Evolutionary conservation across 2,888 invertebrate genomes (phyloP), one percentile per base, ranked within the genome.

Genomic region (Nymphalis polychloros): DNA sequence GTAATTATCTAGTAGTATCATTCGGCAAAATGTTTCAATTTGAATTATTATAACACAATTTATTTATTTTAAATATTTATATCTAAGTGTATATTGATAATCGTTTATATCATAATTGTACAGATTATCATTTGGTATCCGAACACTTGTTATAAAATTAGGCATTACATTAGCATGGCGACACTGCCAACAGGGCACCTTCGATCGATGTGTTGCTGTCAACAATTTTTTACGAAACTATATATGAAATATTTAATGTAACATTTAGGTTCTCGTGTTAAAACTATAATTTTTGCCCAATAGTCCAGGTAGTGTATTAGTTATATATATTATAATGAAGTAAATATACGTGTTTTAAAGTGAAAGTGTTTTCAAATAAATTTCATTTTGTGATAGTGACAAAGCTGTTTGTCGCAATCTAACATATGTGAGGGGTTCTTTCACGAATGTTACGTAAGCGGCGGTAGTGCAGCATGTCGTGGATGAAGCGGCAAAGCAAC

Each of bases 131-230:
- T 4, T 31, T 17, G 17, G 53, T 67, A 67, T 61, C 48, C 35
- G 61, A 67, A n/a, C 49, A 47, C 49, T 55, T 61, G 55, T 64
- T 64, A 61, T 50, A 65, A 73, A 75, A 71, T 72, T 69, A 31
- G 27, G 27, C 27, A 31, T 31, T 31, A 72, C 27, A 31, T 31
- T 31, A 72, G 68, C 73, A 78, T 88, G 87, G 89, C 87, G 77
- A 89, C 88, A 87, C 86, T 89, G 92, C 93, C 93, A 93, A 92
- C 93, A 88, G 86, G 93, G 92, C 93, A 93, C 90, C 89, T 92
- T 89, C 92, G 91, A 92, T 93, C 92, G 90, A 91, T 92, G 89
- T 87, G 79, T 78, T 85, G 83, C 87, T 90, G 91, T 91, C 92
- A 91, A 90, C 82, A 86, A 84, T 81, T 84, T 85, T 76, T 81